Evolutionary conservation across 1,140 invertebrate species (phyloP), one percentile per base, ranked within the genome.

Genomic region (Dreissena polymorpha): DNA sequence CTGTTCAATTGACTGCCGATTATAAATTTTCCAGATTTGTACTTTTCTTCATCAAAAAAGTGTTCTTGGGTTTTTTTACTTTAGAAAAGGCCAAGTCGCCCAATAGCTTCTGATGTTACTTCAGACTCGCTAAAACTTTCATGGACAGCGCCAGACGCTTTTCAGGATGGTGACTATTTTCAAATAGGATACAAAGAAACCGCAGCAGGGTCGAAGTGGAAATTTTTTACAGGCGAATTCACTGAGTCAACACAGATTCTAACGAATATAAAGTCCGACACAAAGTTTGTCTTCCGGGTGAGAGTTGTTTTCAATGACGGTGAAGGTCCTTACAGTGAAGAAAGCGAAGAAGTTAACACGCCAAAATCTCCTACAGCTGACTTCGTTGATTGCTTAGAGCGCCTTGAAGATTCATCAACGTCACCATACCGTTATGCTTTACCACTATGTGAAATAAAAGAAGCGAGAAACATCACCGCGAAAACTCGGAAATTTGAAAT

Each of bases 291-390:
- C 10, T 67, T 67, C 64, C 10, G 64, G 12, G 64, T 67, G 10
- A 67, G 64, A 23, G n/a, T 57, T 13, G 23, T 67, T n/a, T 67
- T 14, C 23, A 23, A 67, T 67, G 64, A 67, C 23, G 21, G 10
- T n/a, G 64, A 67, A 67, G 23, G 64, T 23, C 64, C 64, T 12
- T 67, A 67, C 64, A 67, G 64, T 67, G 16, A 16, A 23, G 64
- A 67, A 25, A 67, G 64, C 23, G 64, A 67, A 10, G 64, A 67
- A 23, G 23, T 67, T n/a, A 10, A 13, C 12, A 67, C 21, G 10
- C 13, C 64, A n/a, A 10, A 12, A 13, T 67, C 64, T 10, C 64
- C 23, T 16, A 23, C 64, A 10, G 10, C 64, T 14, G 10, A 23
- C 13, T 12, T 67, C 13, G 16, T 67, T 12, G 10, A 67, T n/a